A percentile compares a stretch with the other conserved stretches of the same genome.
These are phyloP conservation scores for Channa argus DNA, from an alignment of 2,113 vertebrate species.

Conservation along the genomic window DNA sequence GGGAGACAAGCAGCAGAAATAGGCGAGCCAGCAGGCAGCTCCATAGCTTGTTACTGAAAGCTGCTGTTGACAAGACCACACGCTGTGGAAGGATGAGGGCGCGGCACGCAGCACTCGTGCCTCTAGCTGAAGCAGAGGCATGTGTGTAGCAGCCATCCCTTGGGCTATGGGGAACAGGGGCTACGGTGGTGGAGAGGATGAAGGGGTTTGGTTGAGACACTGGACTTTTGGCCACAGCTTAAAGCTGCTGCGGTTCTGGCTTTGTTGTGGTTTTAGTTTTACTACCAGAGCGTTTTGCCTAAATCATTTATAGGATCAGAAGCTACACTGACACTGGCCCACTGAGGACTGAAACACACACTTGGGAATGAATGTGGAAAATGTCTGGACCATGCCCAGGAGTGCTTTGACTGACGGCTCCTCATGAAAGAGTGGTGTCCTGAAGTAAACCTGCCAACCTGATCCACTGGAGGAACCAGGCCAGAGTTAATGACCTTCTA, in stretches of 20 bases:
- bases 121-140: conserved; percentile 11
- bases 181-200: no score
- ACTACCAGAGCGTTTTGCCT: conserved; percentile 38
- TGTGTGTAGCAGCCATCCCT: conserved; percentile 13
- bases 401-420: conserved; percentile 68
- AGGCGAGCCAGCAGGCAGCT: conserved; percentile 35
- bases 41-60: conserved; percentile 72
- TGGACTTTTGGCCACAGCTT: conserved; percentile 5
- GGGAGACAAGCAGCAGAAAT: conserved; percentile 43
- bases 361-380: conserved; percentile 67
- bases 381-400: conserved; percentile 62
- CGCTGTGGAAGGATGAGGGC: conserved; percentile 31
- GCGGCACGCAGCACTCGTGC: not conserved
- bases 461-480: conserved; percentile 56
- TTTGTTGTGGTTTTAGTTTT: conserved; percentile 19
- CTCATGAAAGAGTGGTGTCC: conserved; percentile 73
- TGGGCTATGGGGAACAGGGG: not conserved
- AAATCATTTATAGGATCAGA: conserved; percentile 51
- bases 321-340: conserved; percentile 32
- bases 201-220: not conserved
- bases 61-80: conserved; percentile 63
- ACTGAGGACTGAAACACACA: conserved; percentile 50
- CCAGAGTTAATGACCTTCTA: conserved; percentile 73
- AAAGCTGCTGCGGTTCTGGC: not conserved
- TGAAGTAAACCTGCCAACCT: conserved; percentile 69